Percentiles rank a stretch among this genome's conserved stretches.
Evolutionary conservation across 2,113 vertebrate genomes (phyloP).

Genomic region (Lophotis ruficrista): DNA sequence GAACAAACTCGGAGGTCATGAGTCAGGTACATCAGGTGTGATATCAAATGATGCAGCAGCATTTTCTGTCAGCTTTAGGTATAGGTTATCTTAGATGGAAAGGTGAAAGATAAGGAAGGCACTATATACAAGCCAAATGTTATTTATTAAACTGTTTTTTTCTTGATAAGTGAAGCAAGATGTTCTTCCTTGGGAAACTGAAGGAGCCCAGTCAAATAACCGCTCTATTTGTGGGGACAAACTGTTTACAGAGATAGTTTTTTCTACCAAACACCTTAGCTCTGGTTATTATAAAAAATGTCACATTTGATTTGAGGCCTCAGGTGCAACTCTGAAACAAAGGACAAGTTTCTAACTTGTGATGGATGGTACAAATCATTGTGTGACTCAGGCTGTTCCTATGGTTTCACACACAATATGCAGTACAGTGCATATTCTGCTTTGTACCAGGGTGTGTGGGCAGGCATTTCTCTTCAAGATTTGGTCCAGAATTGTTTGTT

Average conservation of each 20-base stretch:
- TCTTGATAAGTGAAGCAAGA: slow-evolving; percentile 47
- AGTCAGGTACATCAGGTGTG: neutral
- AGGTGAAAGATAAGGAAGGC: neutral
- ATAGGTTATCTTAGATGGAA: neutral
- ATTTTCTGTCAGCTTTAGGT: neutral
- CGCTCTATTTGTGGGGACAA: slow-evolving; percentile 18
- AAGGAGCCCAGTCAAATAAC: neutral
- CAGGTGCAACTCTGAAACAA: slow-evolving; percentile 49
- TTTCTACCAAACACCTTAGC: slow-evolving; percentile 12
- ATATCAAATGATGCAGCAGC: neutral
- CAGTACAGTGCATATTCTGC: slow-evolving; percentile 3
- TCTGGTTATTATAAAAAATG: slow-evolving; percentile 10
- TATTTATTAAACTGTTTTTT: slow-evolving; percentile 17
- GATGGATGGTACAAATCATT: slow-evolving; percentile 63
- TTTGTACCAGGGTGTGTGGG: slow-evolving; percentile 1
- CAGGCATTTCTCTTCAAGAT: slow-evolving; percentile 9
- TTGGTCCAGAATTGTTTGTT: slow-evolving; percentile 35
- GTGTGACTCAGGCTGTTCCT: slow-evolving; percentile 51
- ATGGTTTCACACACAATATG: slow-evolving; percentile 1
- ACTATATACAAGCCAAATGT: neutral
- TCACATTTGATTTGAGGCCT: slow-evolving; percentile 63
- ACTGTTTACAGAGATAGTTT: neutral
- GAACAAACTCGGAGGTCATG: neutral
- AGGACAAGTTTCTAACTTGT: slow-evolving; percentile 44
- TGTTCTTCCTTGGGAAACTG: slow-evolving; percentile 18